These are phyloP conservation scores for Bradypodion ventrale DNA, from an alignment of 2,797 vertebrate species.

Conservation along the genomic window DNA sequence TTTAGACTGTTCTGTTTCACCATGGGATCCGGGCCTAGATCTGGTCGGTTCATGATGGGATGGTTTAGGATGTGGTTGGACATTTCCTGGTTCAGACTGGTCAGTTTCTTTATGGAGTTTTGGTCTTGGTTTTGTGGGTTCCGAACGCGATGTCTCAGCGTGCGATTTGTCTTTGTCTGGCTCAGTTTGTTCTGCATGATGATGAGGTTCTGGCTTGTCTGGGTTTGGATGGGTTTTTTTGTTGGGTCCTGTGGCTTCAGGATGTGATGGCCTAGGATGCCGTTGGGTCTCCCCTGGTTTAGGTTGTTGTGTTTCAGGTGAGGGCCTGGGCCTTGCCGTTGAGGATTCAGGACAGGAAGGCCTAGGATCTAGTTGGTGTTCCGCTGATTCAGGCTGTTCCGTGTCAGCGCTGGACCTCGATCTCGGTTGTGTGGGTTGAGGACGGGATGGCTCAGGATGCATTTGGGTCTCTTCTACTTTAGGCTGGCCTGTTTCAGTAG, in stretches of 20 bases:
- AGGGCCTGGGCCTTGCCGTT: too few species aligned
- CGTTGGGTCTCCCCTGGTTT: too few species aligned
- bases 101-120: background rate
- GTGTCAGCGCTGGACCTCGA: background rate
- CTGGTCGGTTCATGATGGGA: background rate
- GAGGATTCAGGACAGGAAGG: too few species aligned
- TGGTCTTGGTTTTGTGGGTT: background rate
- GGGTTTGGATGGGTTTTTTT: background rate
- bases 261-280: too few species aligned
- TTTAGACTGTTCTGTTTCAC: background rate
- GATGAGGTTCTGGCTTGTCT: background rate
- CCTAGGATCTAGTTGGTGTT: background rate
- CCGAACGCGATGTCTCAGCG: rapidly evolving
- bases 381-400: background rate
- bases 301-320: too few species aligned
- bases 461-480: background rate
- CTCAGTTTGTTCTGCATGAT: background rate
- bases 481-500: background rate
- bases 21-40: background rate
- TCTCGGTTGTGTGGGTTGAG: background rate
- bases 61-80: background rate
- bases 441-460: too few species aligned
- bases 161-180: too few species aligned
- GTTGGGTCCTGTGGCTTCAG: background rate
- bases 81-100: background rate